Evolutionary conservation across 2,888 invertebrate species (phyloP), one percentile per base, ranked within the genome.

Genomic region (Drosophila quasianomalipes): DNA sequence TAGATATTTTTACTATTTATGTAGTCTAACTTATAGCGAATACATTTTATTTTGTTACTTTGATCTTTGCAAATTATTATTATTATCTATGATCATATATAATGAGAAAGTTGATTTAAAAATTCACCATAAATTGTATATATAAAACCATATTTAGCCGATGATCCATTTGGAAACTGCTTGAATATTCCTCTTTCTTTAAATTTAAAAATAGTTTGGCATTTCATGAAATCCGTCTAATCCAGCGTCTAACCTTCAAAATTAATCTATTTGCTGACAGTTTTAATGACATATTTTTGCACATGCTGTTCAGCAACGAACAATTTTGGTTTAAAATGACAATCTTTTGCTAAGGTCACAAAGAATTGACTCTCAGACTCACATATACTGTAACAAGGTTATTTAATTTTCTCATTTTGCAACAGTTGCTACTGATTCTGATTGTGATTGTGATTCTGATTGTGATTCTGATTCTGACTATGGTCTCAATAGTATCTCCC

Each of bases 351-450:
- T 19, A 33, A 41, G 31, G 31, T 44, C 41, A 30, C 4, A 30
- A 16, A 30, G 7, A 41, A 33, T 41, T 49, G 22, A 14, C 7
- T 19, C 22, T 47, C 19, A 3, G 7, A 26, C n/a, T 37, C 37
- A 26, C 5, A 52, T 26, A 37, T 39, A 30, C 47, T n/a, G n/a
- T 41, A 60, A 63, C 69, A 55, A 55, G 51, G 26, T 57, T 54
- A 49, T 33, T 57, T 60, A 60, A 61, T 61, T 51, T 35, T 12
- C 26, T 47, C 39, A 60, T 53, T 57, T 61, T 22, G 44, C 57
- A 63, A 52, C 30, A 41, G 16, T 49, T 31, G 30, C 57, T 9
- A 30, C 22, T 47, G 47, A 14, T 47, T 14, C 35, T 30, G 33
- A 35, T 64, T 59, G 31, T 9, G 55, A 35, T 33, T 51, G 1